These are phyloP conservation scores for Empis stercorea DNA, from an alignment of 2,888 invertebrate species.

Conservation along the genomic window DNA sequence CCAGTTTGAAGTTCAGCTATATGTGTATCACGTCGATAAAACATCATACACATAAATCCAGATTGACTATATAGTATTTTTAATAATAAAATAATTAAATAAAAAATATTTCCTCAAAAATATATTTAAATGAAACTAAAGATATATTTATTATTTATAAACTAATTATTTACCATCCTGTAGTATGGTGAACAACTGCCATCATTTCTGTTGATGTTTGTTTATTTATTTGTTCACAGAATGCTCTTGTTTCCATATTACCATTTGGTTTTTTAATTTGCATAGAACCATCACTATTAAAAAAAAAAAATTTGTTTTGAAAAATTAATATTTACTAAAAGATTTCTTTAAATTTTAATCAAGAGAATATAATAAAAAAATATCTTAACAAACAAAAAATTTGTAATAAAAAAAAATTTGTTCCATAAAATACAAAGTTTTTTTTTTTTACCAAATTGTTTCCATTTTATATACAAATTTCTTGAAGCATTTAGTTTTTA, in stretches of 20 bases:
- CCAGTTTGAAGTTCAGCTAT: constrained; percentile 74
- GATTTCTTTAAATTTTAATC: too few relatives aligned
- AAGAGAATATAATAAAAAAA: too few relatives aligned
- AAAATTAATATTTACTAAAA: too few relatives aligned
- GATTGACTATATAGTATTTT: constrained; percentile 47
- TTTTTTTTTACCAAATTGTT: too few relatives aligned
- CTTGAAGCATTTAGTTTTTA: too few relatives aligned
- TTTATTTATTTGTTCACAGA: constrained; percentile 20
- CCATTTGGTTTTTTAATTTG: constrained; percentile 16
- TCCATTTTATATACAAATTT: too few relatives aligned
- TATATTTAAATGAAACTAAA: neutral
- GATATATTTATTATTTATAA: too few relatives aligned
- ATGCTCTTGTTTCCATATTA: constrained; percentile 17
- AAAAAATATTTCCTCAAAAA: neutral
- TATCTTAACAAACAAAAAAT: too few relatives aligned
- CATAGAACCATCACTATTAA: constrained; percentile 19
- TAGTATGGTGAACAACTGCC: constrained; percentile 50
- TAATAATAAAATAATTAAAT: neutral
- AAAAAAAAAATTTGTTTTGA: too few relatives aligned
- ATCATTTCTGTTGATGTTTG: constrained; percentile 34
- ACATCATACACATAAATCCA: constrained; percentile 69
- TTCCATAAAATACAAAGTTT: too few relatives aligned
- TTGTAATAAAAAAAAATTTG: too few relatives aligned
- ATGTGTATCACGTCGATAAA: constrained; percentile 65
- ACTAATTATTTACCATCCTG: constrained; percentile 45